Evolutionary conservation across 37 sponge, comb jelly and placozoan species (phyloP), one percentile per base, ranked within the genome.

Genomic region (Chondrilla cf. caribensis): DNA sequence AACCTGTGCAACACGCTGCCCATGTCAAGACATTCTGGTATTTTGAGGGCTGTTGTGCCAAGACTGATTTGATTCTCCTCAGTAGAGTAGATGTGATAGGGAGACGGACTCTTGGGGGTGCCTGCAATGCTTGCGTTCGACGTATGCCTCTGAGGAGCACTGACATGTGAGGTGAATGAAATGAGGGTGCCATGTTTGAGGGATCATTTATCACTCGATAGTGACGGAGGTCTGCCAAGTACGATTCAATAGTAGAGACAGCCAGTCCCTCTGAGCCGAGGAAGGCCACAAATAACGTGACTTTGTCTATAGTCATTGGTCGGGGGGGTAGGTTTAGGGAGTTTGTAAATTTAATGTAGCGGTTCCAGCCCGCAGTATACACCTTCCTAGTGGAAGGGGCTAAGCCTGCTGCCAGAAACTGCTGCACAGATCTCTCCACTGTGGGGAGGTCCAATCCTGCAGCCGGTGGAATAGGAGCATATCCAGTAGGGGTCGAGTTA

Each of bases 361-460:
- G 54, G 58, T 44, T 44, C 59, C 24, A 58, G 8, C 42, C 80
- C 11, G 38, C 21, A 8, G 58, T 21, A 28, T 62, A 62, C 24
- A 73, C 76, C 6, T 42, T 62, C 29, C 25, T 19, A 5, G 80
- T 79, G 25, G 80, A 79, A 21, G 80, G 29, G 25, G 64, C 64
- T 28, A 62, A 37, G 18, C 43, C 67, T 41, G 25, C 70, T 37
- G 32, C 82, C 64, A 82, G 51, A 47, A 82, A 67, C 64, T 47
- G 62, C 67, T 51, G 64, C 37, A 67, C 33, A 60, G 62, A 26
- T 47, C 28, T 36, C 43, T 82, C 68, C 82, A 82, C 58, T 33
- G 26, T 17, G 38, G 35, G 9, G 82, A 82, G 28, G 70, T 82
- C 82, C 82, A 82, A 4, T 43, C 51, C 32, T 58, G 67, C 64